Evolutionary conservation across 1,140 invertebrate species (phyloP), one percentile per base, ranked within the genome.

Genomic region (Drosophila nigrodunni): DNA sequence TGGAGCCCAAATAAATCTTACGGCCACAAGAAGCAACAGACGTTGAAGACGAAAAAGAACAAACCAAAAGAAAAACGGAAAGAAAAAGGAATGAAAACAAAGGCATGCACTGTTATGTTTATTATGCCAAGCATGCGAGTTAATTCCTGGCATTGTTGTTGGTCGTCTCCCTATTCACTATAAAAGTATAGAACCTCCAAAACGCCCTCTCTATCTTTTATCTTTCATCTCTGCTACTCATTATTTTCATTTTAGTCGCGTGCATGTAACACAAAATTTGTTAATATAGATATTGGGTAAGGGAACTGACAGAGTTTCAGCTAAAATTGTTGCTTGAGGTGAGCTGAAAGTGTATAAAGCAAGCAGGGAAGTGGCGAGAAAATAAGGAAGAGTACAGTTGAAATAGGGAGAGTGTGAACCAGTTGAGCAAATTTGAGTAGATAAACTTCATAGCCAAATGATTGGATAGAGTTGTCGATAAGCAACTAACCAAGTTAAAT

Each of bases 81-180:
- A 62, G 18, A 15, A 58, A 52, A 71, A 72, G 30, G 9, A n/a
- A 37, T 18, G 71, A 39, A 72, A 57, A 85, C 49, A 79, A 73
- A 80, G 80, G 50, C 57, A 49, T 64, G 58, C 58, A 52, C 43
- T 71, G 77, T 80, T 88, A 88, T 88, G 80, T 89, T 88, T 89
- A 89, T 88, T 78, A 89, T 88, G 83, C 85, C 80, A 75, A 73
- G 85, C 83, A 89, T 89, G 83, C 87, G 83, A 88, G 83, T 80
- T 88, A 83, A 87, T 87, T 88, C 80, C 66, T 72, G 57, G 77
- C 66, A 82, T 77, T 82, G 82, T 71, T 88, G 58, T 71, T 73
- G 65, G 68, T 58, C 47, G 15, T 47, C 11, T 11, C 9, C 15
- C 34, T 30, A n/a, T 67, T 39, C 30, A 39, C 67, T 49, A 62